phyloP scores from a whole-genome alignment of 2,113 vertebrate species.

The Vanacampus margaritifer region DNA sequence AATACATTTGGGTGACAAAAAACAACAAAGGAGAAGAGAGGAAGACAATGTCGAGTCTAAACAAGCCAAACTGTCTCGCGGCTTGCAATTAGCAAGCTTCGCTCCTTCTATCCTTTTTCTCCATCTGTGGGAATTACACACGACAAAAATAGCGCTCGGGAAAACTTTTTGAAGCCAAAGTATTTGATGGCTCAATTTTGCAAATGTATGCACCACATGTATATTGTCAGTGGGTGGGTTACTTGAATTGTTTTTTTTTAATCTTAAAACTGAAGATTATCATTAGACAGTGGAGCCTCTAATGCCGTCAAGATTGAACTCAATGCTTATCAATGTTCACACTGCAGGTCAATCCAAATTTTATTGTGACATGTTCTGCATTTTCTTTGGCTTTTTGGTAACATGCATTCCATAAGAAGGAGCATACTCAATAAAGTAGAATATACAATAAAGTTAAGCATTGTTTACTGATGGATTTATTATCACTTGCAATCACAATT shows the following conservation, averaged over 20 bases:
- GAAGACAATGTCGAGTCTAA: slow-evolving; percentile 41
- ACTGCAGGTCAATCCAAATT: too few species aligned
- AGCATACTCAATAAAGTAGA: too few species aligned
- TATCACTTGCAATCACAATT: too few species aligned
- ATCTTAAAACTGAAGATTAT: slow-evolving; percentile 9
- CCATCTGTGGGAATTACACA: slow-evolving; percentile 4
- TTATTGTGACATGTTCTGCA: too few species aligned
- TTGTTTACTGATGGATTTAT: too few species aligned
- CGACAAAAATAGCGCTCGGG: slow-evolving; percentile 17
- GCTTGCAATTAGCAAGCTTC: slow-evolving; percentile 41
- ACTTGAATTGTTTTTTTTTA: not conserved
- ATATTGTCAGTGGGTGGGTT: not conserved
- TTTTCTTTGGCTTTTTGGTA: too few species aligned
- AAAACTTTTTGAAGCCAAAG: slow-evolving; percentile 32
- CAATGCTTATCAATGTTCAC: too few species aligned
- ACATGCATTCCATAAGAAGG: too few species aligned
- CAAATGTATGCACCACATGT: not conserved
- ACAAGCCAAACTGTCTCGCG: slow-evolving; percentile 29
- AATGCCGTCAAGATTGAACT: too few species aligned
- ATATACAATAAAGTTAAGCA: too few species aligned
- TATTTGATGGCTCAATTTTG: slow-evolving; percentile 16
- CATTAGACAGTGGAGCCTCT: too few species aligned
- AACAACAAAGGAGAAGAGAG: not conserved
- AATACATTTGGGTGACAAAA: slow-evolving; percentile 67
- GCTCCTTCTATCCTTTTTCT: slow-evolving; percentile 10